Evolutionary conservation across 2,113 vertebrate genomes (phyloP).

Genomic region (Butorides virescens): DNA sequence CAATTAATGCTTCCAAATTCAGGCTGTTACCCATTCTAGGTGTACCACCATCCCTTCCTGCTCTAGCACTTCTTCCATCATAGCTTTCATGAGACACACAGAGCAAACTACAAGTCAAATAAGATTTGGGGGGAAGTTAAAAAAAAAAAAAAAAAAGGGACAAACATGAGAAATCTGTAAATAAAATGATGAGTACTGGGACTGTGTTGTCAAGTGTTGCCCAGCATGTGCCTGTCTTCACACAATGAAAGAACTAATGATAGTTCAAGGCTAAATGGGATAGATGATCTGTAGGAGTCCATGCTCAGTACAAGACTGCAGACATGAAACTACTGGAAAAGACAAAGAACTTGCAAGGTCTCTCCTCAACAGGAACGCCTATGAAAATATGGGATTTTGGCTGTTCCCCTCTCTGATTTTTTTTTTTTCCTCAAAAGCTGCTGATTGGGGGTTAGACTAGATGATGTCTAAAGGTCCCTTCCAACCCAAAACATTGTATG

Average conservation of each 20-base stretch:
- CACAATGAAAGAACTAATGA: background rate
- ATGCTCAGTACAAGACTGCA: background rate
- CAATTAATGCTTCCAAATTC: conserved; percentile 27
- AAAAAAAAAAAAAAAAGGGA: background rate
- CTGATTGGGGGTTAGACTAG: too few relatives aligned
- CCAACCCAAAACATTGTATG: too few relatives aligned
- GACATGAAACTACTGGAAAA: background rate
- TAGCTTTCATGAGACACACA: background rate
- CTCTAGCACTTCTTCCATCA: background rate
- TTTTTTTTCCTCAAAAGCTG: background rate
- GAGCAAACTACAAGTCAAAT: conserved; percentile 35
- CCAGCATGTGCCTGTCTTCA: background rate
- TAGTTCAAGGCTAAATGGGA: background rate
- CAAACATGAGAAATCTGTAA: conserved; percentile 5
- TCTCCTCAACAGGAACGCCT: background rate
- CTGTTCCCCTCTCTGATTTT: background rate
- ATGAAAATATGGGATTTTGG: background rate
- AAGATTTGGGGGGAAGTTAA: background rate
- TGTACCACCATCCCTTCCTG: conserved; percentile 40
- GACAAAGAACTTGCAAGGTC: background rate
- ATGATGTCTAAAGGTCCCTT: too few relatives aligned
- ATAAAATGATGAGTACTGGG: background rate
- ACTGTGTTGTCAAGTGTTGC: background rate
- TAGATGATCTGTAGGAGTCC: background rate
- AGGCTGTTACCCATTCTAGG: conserved; percentile 38